Evolutionary conservation across 2,113 vertebrate species (phyloP), one percentile per base, ranked within the genome.

Genomic region (Thalassarche chlororhynchos): DNA sequence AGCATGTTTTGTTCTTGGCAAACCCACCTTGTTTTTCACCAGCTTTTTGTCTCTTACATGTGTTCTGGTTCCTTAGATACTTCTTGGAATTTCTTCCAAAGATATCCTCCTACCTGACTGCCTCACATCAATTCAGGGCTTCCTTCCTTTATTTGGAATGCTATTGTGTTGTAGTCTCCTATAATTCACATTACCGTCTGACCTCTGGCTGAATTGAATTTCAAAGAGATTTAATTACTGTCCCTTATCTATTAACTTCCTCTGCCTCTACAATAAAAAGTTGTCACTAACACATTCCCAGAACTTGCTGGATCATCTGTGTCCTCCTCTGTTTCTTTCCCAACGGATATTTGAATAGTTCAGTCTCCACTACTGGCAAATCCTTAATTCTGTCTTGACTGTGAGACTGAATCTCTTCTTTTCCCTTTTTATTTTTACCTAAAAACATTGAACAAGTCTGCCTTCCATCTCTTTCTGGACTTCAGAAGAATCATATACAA

Each of bases 131-230:
- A 20, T 47, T 72, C 3, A 5, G 28, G 18, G 51, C 34, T 95
- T 96, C 91, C 93, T 96, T 96, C 87, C 96, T 85, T 91, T 91
- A 87, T 91, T 79, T 95, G 71, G 25, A 94, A 36, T 2, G 5
- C 58, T 93, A 88, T 96, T 97, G 96, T 97, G 93, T 49, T 61
- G 24, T 49, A 71, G 84, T 65, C 40, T 94, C 74, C 65, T 79
- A 25, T 83, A 87, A 93, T 18, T 84, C 81, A 31, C 9, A 18
- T 68, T 76, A 42, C 17, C 0, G 0, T 72, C 31, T 60, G 57
- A 71, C 38, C n/a, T 79, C 57, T 52, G 44, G 46, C 44, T 85
- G 90, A 89, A 90, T 79, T 83, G 25, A 85, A 87, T 84, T 94
- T 96, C 89, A 85, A 79, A 79, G 47, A 87, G 40, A 83, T 52